Evolutionary conservation across 1,140 invertebrate species (phyloP).

Genomic region (Heliconius congener): DNA sequence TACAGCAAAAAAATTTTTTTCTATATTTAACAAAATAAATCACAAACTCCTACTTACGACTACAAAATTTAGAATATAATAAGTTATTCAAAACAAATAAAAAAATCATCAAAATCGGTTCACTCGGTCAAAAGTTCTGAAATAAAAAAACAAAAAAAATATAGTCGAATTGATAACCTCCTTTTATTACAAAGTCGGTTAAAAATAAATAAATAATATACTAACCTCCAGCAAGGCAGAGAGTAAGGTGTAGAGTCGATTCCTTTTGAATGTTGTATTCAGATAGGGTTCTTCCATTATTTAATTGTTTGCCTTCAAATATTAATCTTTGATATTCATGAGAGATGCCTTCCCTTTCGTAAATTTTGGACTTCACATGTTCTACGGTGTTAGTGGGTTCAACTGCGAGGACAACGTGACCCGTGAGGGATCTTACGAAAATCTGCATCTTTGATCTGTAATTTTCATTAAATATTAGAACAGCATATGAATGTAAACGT

Average conservation of each 20-base stretch:
- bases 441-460: conserved; percentile 2
- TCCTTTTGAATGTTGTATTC: neutral
- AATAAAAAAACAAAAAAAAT: too few species aligned
- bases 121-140: too few species aligned
- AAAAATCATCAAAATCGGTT: neutral
- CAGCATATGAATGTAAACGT: neutral
- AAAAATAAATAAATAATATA: neutral
- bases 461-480: neutral
- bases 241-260: neutral
- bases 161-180: too few species aligned
- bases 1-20: too few species aligned
- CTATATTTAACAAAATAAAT: too few species aligned
- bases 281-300: neutral
- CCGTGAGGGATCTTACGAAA: neutral
- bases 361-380: neutral
- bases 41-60: too few species aligned
- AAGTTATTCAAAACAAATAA: neutral
- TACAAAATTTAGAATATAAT: too few species aligned
- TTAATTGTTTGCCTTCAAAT: neutral
- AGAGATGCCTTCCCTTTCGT: neutral
- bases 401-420: neutral
- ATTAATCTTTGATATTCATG: neutral
- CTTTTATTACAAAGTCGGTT: too few species aligned
- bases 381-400: neutral
- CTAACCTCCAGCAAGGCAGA: neutral